Conservation (phyloP, 1,140 invertebrate species). For the Anastatus disparis region DNA sequence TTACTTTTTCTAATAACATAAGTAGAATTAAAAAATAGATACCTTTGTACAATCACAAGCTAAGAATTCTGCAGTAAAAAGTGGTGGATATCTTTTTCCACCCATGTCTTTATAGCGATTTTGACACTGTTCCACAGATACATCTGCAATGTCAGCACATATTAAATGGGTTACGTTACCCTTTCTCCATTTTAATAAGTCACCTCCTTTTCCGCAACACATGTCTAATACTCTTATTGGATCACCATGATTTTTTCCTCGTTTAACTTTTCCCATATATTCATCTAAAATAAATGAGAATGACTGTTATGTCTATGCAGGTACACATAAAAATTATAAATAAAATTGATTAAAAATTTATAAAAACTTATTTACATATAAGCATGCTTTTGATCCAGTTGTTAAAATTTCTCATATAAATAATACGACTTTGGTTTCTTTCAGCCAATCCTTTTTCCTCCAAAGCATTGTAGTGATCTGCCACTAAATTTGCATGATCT, state of each 20-base stretch:
- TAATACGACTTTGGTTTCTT: constrained; percentile 88
- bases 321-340: not conserved
- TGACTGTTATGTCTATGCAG: not conserved
- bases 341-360: not conserved
- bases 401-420: constrained; percentile 95
- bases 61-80: constrained; percentile 42
- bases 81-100: constrained; percentile 46
- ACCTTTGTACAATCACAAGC: constrained; percentile 86
- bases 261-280: constrained; percentile 73
- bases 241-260: constrained; percentile 70
- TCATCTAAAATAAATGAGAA: constrained; percentile 66
- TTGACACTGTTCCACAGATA: constrained; percentile 89
- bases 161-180: constrained; percentile 86
- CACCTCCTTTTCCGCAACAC: constrained; percentile 96
- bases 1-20: constrained; percentile 6
- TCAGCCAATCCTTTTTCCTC: constrained; percentile 83
- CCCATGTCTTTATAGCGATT: constrained; percentile 72
- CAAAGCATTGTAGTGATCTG: constrained; percentile 86
- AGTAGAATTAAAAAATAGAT: constrained; percentile 26
- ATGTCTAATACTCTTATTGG: constrained; percentile 77
- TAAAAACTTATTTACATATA: constrained; percentile 71
- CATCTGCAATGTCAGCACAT: constrained; percentile 93
- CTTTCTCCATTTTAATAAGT: constrained; percentile 95
- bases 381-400: constrained; percentile 98
- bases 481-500: constrained; percentile 74